Evolutionary conservation across 2,797 vertebrate species (phyloP), one percentile per base, ranked within the genome.

Genomic region (Danio jaintianensis): DNA sequence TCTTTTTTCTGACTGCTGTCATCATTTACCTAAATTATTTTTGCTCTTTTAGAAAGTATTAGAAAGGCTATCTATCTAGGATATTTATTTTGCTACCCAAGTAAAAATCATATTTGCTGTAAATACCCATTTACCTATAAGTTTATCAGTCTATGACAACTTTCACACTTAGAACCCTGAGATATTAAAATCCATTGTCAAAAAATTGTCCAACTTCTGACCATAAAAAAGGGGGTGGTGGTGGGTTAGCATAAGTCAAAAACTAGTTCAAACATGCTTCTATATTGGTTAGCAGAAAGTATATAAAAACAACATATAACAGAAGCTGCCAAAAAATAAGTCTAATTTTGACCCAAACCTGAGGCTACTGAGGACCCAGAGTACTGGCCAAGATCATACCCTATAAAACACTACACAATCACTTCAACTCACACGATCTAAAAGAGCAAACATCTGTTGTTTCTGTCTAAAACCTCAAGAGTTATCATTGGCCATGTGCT

Each of bases 401-500:
- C 7, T 62, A 11, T 22, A 66, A 47, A 66, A 20, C 13, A 13
- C 42, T 12, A 45, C 11, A 45, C n/a, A 22, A 20, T 18, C 10
- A 12, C 16, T 29, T 59, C 70, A 20, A 73, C 55, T 20, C 36
- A 73, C 18, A 59, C 29, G 6, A 40, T 69, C 67, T n/a, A 66
- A 53, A 43, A 43, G 38, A 29, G 48, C 38, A 76, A 62, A 75
- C 12, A 75, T 40, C 38, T 43, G 11, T 71, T 76, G 48, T 55
- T 53, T 68, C 6, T 53, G 61, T 74, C 56, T 38, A 50, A 74
- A 36, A 62, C 45, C 9, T 29, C 3, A 11, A 62, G 22, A 50
- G 45, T 75, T n/a, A 64, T 22, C n/a, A 68, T 15, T 48, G 63
- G 16, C 63, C 64, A 18, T 78, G 11, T 47, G 7, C 22, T 47